Percentiles rank a stretch among this genome's conserved stretches.
Evolutionary conservation across 2,888 invertebrate genomes (phyloP).

Genomic region (Abrostola tripartita): DNA sequence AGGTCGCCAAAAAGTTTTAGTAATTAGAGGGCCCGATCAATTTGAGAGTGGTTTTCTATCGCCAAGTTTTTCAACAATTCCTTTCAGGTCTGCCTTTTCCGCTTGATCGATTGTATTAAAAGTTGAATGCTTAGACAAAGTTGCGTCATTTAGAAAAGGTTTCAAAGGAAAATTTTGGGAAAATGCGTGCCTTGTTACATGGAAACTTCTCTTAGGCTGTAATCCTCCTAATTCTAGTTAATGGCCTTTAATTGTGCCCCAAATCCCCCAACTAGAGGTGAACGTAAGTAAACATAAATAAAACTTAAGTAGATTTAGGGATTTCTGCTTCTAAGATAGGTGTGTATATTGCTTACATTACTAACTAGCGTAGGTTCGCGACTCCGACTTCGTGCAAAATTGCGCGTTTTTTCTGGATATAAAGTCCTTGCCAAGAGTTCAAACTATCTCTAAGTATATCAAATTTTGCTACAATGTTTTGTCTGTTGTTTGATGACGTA

Average conservation of each 20-base stretch:
- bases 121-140: constrained; percentile 24
- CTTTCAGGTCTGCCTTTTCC: constrained; percentile 59
- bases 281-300: constrained; percentile 33
- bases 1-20: constrained; percentile 41
- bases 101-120: constrained; percentile 66
- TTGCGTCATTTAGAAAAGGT: constrained; percentile 43
- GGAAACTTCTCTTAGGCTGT: constrained; percentile 24
- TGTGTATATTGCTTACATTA: not conserved
- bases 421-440: too few species aligned
- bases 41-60: constrained; percentile 65
- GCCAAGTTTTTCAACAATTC: constrained; percentile 63
- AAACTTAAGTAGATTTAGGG: constrained; percentile 19
- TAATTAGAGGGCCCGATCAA: constrained; percentile 63
- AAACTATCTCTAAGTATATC: too few species aligned
- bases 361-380: not conserved
- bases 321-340: not conserved
- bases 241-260: constrained; percentile 39
- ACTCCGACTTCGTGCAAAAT: not conserved
- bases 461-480: too few species aligned
- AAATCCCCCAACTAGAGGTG: constrained; percentile 27
- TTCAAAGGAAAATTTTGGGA: constrained; percentile 15
- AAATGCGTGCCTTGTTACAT: constrained; percentile 18
- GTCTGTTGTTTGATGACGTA: too few species aligned
- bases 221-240: constrained; percentile 38
- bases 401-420: not conserved